Evolutionary conservation across 1,140 invertebrate genomes (phyloP).

Genomic region (Stratiolaelaps scimitus): DNA sequence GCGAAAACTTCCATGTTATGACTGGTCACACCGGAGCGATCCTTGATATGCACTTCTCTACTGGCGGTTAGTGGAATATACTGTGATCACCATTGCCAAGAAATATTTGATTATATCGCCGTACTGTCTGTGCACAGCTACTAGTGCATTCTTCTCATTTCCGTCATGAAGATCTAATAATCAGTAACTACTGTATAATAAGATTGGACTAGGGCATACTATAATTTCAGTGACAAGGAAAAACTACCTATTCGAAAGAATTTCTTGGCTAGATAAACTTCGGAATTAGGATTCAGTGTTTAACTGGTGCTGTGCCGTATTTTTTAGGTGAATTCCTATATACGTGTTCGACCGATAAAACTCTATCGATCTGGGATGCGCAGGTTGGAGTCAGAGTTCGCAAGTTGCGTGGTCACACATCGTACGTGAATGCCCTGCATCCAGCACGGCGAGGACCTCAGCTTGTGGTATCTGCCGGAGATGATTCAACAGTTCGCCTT

Average conservation of each 20-base stretch:
- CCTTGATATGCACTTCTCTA: slow-evolving; percentile 88
- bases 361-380: slow-evolving; percentile 88
- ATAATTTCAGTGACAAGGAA: not conserved
- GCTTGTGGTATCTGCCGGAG: slow-evolving; percentile 77
- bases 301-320: slow-evolving; percentile 25
- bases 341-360: slow-evolving; percentile 86
- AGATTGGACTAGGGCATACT: not conserved
- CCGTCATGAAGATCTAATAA: slow-evolving; percentile 29
- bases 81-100: not conserved
- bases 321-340: slow-evolving; percentile 54
- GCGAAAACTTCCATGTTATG: slow-evolving; percentile 87
- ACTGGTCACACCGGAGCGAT: slow-evolving; percentile 81
- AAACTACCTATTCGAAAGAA: too few species aligned
- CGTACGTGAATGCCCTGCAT: slow-evolving; percentile 50
- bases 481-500: slow-evolving; percentile 77
- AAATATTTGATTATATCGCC: not conserved
- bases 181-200: too few species aligned
- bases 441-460: slow-evolving; percentile 70
- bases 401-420: slow-evolving; percentile 63
- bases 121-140: too few species aligned
- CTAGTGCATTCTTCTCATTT: too few species aligned
- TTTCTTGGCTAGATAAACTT: too few species aligned
- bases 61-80: slow-evolving; percentile 59
- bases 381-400: slow-evolving; percentile 70
- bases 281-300: slow-evolving; percentile 66